Evolutionary conservation across 2,113 vertebrate species (phyloP), one percentile per base, ranked within the genome.

Genomic region (Microtus pennsylvanicus): DNA sequence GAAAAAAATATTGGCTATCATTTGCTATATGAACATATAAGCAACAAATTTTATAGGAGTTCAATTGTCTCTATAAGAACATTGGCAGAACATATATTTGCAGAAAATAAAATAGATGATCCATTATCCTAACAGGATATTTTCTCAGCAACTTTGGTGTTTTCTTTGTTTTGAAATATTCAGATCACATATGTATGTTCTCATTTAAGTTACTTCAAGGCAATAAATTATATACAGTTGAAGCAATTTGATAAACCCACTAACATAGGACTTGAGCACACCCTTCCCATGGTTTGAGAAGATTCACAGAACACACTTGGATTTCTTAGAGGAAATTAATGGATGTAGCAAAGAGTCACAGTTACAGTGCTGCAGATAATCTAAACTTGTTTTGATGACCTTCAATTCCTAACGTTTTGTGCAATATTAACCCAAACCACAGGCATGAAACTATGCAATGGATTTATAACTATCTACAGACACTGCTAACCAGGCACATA

Each of bases 391-490:
- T 58, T 95, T 72, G 83, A 86, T 69, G 87, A 35, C 69, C 47
- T 95, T 95, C 38, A 47, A 21, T 85, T 94, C 93, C 96, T 58
- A 91, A 50, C 10, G 89, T 89, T 45, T 72, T 83, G 10, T 82
- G 22, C n/a, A 85, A 91, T 61, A 88, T 86, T 96, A 96, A 81
- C 55, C 38, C 87, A 94, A 95, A 92, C 70, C 45, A 55, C 30
- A 91, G 81, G 13, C 30, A 24, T 5, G 21, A 93, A 77, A 50
- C 24, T 45, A 61, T 7, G 72, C 63, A 85, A 87, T 47, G 77
- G 89, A 35, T 52, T 52, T 52, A 61, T 9, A 87, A 69, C 72
- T 77, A 55, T 28, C 45, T 30, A 67, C 26, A 65, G 82, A 80
- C 63, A 93, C 42, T n/a, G 42, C 10, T 87, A 58, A 90, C 50